Base-by-base conservation (phyloP, 1,140 invertebrate species). In the Drosophila sp. region DNA sequence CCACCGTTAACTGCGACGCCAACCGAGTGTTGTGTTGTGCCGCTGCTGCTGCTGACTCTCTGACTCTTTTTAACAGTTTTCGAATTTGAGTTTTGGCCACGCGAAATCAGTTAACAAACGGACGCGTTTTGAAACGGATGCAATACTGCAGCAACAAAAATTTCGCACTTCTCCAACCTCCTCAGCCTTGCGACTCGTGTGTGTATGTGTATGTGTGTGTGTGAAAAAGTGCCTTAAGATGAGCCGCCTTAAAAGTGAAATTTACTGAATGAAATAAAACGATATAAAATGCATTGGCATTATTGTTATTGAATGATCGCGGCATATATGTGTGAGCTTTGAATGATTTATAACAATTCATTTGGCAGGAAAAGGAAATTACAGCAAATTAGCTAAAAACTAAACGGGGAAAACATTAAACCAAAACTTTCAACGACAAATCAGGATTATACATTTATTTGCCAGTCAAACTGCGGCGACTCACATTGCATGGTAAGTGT, bases 91-190 rank as follows among this genome's bases (percentile, higher is more conserved):
- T 80, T 83, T 82, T 83, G 79, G 82, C 75, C 80, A 75, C 90
- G 90, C 85, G 90, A 90, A 91, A 87, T 91, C 90, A 91, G 90
- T 91, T 91, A 90, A 90, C 83, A 80, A 91, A 90, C 83, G 90
- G 87, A 91, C 90, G 80, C 77, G 81, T 84, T 81, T 85, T 80
- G 80, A 85, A 91, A 91, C 80, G 85, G 80, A 90, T 90, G 85
- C 85, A 50, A 50, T 8, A 72, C 66, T 70, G 63, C 47, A 64
- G 56, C 57, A 50, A 50, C 44, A 50, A 44, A 44, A 44, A 44
- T 5, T 47, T 25, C 44, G 44, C 44, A 50, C 44, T 50, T 23
- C 44, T 50, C 44, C 44, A 25, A 47, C 44, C 44, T 47, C 44
- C 17, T 47, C 44, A 47, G 41, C 6, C 44, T 47, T 47, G 6